Evolutionary conservation across 2,113 vertebrate species (phyloP).

Genomic region (Zosterops japonicus): DNA sequence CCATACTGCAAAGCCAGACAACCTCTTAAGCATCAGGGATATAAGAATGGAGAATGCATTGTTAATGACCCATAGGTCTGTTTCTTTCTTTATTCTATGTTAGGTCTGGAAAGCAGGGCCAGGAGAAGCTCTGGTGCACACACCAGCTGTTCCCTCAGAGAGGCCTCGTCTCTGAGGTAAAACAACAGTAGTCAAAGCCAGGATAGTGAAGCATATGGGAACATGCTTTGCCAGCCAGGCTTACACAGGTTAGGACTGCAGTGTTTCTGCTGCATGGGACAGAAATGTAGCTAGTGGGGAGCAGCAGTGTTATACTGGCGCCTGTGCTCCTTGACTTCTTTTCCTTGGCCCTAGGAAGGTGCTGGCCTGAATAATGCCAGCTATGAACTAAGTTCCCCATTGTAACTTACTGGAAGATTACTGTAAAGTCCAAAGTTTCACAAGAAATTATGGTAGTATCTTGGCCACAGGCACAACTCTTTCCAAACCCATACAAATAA

Average conservation of each 20-base stretch:
- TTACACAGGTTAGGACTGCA: neutral
- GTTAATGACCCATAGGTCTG: neutral
- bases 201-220: neutral
- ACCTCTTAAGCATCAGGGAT: neutral
- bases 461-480: neutral
- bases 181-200: neutral
- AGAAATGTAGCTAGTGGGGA: neutral
- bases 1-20: neutral
- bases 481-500: neutral
- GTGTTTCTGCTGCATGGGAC: neutral
- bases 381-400: neutral
- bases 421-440: neutral
- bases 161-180: neutral
- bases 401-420: neutral
- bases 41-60: neutral
- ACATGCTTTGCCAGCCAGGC: rapidly evolving
- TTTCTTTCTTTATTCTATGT: neutral
- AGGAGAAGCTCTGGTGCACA: neutral
- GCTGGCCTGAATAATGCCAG: neutral
- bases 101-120: neutral
- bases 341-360: neutral
- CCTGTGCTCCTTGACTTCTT: neutral
- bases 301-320: neutral
- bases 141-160: neutral
- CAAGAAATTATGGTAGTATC: neutral